Conservation (phyloP, 2,113 vertebrate species). For the Phrynocephalus versicolor region DNA sequence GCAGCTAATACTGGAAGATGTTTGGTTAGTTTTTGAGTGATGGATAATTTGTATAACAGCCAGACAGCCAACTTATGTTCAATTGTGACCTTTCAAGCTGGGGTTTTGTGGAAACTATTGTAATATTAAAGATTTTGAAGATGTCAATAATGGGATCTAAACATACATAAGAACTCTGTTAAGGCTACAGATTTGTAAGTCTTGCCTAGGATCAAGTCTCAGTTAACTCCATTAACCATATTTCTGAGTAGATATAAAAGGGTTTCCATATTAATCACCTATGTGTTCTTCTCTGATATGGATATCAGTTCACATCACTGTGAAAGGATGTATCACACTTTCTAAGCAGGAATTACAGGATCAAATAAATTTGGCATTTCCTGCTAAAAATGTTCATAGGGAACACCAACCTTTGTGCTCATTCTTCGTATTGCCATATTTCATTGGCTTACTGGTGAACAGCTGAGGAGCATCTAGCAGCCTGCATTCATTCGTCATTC, state of each 20-base stretch:
- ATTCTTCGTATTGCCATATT: neutral
- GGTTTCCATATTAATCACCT: neutral
- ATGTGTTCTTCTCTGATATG: constrained; percentile 16
- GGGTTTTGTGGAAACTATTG: constrained; percentile 8
- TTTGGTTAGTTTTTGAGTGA: neutral
- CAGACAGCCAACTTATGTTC: constrained; percentile 3
- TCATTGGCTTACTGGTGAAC: neutral
- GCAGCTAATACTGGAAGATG: neutral
- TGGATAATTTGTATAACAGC: neutral
- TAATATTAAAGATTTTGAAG: neutral
- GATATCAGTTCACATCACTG: neutral
- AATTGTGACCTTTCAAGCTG: constrained; percentile 5
- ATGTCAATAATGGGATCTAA: neutral
- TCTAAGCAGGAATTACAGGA: neutral
- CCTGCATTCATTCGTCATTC: no score
- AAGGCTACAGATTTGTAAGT: neutral
- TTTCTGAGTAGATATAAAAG: neutral
- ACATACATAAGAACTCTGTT: neutral
- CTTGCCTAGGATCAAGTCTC: no score
- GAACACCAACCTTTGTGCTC: neutral
- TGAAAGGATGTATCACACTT: neutral
- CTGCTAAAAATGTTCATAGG: neutral
- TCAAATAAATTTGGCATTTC: neutral
- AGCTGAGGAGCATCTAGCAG: no score
- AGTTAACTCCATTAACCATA: neutral